phyloP scores from a whole-genome alignment of 2,113 vertebrate species.

The Gasterosteus nipponicus region DNA sequence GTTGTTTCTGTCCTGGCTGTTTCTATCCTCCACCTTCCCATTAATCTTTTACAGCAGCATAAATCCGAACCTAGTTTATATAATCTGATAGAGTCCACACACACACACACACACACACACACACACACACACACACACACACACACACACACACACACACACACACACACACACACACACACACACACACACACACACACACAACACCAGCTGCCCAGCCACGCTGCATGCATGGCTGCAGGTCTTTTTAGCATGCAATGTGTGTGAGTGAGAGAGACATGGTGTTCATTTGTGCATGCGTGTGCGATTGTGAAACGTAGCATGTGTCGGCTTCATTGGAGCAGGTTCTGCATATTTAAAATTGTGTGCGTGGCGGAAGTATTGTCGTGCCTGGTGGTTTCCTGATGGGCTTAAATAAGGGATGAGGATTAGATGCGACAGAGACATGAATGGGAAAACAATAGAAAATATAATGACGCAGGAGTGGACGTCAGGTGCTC shows the following conservation, averaged over 20 bases:
- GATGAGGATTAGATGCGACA: slow-evolving; percentile 43
- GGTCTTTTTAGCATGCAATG: slow-evolving; percentile 31
- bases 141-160: slow-evolving; percentile 1
- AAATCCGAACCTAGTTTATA: slow-evolving; percentile 61
- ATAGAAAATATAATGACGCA: slow-evolving; percentile 28
- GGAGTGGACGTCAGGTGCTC: slow-evolving; percentile 17
- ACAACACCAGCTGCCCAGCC: slow-evolving; percentile 38
- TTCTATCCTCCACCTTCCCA: slow-evolving; percentile 2
- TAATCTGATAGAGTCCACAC: slow-evolving; percentile 64
- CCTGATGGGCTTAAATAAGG: slow-evolving; percentile 59
- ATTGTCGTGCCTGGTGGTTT: slow-evolving; percentile 23
- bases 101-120: slow-evolving; percentile 5
- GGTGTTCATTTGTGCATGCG: slow-evolving; percentile 35
- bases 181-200: slow-evolving; percentile 1
- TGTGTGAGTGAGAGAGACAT: slow-evolving; percentile 3
- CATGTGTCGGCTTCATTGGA: slow-evolving; percentile 35
- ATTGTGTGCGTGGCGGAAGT: not conserved
- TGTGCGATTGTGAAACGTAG: slow-evolving; percentile 31
- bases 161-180: slow-evolving; percentile 21
- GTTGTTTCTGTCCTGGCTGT: not conserved
- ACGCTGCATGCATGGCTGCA: slow-evolving; percentile 52
- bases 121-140: slow-evolving; percentile 23
- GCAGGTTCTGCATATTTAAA: slow-evolving; percentile 14
- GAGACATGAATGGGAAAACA: slow-evolving; percentile 19
- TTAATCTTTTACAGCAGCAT: slow-evolving; percentile 57